Percentiles rank a stretch among this genome's conserved stretches.
Conservation (phyloP, 2,797 vertebrate species). For the Crax fasciolata region DNA sequence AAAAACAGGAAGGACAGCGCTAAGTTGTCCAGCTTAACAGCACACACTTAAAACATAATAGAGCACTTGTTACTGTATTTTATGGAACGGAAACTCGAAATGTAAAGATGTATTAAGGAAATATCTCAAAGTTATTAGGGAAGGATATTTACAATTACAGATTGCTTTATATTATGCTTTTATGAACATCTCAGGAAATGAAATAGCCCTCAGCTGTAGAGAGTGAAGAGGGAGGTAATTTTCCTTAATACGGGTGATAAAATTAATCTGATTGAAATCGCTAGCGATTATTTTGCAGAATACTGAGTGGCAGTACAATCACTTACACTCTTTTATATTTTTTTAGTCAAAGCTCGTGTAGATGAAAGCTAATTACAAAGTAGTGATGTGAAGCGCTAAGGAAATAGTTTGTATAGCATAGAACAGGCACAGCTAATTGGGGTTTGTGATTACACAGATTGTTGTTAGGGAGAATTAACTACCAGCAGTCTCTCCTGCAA, state of each 20-base stretch:
- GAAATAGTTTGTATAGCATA: constrained; percentile 92
- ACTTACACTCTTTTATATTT: constrained; percentile 95
- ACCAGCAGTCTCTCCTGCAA: constrained; percentile 95
- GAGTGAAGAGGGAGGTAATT: constrained; percentile 93
- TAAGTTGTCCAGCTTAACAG: constrained; percentile 88
- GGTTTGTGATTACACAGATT: constrained; percentile 99
- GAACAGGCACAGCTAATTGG: constrained; percentile 97
- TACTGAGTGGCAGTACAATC: constrained; percentile 93
- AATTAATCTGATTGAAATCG: constrained; percentile 99
- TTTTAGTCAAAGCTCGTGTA: constrained; percentile 90
- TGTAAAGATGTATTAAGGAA: constrained; percentile 90
- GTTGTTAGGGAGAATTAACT: constrained; percentile 97
- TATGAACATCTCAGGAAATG: constrained; percentile 91
- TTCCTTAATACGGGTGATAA: constrained; percentile 96
- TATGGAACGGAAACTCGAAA: constrained; percentile 90
- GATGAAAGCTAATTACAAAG: constrained; percentile 99
- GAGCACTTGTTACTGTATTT: constrained; percentile 90
- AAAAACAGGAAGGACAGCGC: constrained; percentile 89
- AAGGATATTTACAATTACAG: constrained; percentile 91
- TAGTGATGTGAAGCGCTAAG: constrained; percentile 92
- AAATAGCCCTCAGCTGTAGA: constrained; percentile 90
- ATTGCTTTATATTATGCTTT: constrained; percentile 90
- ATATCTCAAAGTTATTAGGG: constrained; percentile 90
- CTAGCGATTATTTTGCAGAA: constrained; percentile 93
- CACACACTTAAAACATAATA: constrained; percentile 89